These are phyloP conservation scores for Cynopterus brachyotis DNA, from an alignment of 2,113 vertebrate genomes.

Conservation along the genomic window DNA sequence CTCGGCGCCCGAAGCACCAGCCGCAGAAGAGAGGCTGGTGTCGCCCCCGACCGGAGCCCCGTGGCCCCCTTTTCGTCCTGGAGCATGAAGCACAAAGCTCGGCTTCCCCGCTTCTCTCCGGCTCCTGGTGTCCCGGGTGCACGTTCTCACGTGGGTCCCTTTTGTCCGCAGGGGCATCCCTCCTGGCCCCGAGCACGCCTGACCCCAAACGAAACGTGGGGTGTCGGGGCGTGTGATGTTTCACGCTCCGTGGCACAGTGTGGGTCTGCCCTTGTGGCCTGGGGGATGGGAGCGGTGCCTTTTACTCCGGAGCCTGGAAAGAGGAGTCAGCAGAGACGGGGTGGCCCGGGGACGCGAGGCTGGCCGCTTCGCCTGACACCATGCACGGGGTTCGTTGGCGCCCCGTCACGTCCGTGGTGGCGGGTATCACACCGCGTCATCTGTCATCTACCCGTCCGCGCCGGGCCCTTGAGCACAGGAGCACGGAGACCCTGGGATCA, in stretches of 20 bases:
- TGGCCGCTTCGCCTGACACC: neutral
- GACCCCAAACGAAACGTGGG: too few relatives aligned
- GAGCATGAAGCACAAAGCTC: accelerated
- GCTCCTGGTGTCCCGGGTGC: too few relatives aligned
- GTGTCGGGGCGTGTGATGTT: neutral
- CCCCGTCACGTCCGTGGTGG: accelerated
- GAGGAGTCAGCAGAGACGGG: too few relatives aligned
- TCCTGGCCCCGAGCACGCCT: too few relatives aligned
- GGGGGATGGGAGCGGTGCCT: too few relatives aligned
- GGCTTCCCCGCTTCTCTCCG: accelerated
- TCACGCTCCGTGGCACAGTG: neutral
- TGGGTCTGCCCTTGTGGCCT: accelerated
- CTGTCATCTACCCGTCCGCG: neutral
- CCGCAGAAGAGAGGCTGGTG: neutral
- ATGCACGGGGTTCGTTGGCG: accelerated
- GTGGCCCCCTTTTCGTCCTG: accelerated
- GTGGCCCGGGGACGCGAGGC: neutral
- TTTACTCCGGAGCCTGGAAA: neutral
- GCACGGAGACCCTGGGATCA: too few relatives aligned
- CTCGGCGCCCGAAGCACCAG: neutral
- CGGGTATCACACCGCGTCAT: neutral
- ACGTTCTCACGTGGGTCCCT: neutral
- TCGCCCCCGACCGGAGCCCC: too few relatives aligned
- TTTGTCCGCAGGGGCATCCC: neutral
- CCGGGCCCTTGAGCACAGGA: neutral